Conservation (phyloP, 2,888 invertebrate genomes). For the Brachypterus glaber region DNA sequence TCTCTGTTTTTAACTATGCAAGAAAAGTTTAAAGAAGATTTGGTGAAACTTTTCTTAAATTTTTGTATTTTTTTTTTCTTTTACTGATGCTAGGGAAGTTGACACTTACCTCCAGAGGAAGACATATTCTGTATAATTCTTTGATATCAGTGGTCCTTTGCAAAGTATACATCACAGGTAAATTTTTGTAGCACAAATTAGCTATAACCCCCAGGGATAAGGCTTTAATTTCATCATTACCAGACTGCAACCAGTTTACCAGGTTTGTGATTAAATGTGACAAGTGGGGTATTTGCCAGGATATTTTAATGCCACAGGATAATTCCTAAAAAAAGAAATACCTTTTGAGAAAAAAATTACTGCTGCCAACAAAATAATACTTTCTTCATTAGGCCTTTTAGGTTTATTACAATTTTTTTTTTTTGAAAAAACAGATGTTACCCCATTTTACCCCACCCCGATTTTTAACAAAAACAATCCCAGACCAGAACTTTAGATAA, state of each 20-base stretch:
- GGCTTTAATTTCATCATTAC: slow-evolving; percentile 43
- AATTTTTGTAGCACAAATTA: slow-evolving; percentile 70
- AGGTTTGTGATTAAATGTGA: slow-evolving; percentile 56
- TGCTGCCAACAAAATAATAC: too few species aligned
- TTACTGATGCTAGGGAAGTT: too few species aligned
- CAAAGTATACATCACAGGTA: slow-evolving; percentile 62
- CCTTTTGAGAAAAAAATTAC: neutral
- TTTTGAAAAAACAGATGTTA: slow-evolving; percentile 4
- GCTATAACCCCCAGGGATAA: slow-evolving; percentile 61
- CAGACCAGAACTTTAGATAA: too few species aligned
- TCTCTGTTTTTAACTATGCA: too few species aligned
- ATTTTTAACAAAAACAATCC: too few species aligned
- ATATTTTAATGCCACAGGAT: slow-evolving; percentile 68
- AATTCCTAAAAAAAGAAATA: slow-evolving; percentile 49
- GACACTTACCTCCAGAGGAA: slow-evolving; percentile 49
- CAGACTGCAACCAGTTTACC: slow-evolving; percentile 54
- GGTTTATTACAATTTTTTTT: neutral
- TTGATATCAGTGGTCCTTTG: slow-evolving; percentile 64
- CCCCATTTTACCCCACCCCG: too few species aligned
- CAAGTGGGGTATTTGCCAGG: slow-evolving; percentile 72
- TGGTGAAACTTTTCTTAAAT: too few species aligned
- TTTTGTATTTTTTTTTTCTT: too few species aligned
- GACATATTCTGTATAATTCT: slow-evolving; percentile 52
- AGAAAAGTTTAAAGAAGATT: too few species aligned
- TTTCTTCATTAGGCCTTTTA: neutral